A percentile compares a stretch with the other conserved stretches of the same genome.
Conservation (phyloP, 2,113 vertebrate species). For the Ceratotherium simum region DNA sequence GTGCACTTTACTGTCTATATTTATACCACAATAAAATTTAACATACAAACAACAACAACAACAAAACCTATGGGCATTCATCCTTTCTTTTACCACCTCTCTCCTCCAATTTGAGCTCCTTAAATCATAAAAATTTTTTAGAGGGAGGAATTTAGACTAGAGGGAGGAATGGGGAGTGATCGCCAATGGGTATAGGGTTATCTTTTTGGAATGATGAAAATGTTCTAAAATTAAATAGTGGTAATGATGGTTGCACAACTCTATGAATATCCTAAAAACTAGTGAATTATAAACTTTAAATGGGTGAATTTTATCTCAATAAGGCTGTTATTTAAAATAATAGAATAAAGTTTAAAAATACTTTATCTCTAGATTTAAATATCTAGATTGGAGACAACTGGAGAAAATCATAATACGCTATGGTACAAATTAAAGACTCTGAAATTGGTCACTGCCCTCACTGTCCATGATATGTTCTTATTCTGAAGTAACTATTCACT, state of each 20-base stretch:
- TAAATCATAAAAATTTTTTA: neutral
- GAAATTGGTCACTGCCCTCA: neutral
- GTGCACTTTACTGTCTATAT: neutral
- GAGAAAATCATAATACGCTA: neutral
- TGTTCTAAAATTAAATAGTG: slow-evolving; percentile 33
- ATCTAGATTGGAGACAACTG: neutral
- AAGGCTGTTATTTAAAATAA: neutral
- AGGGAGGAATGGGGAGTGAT: neutral
- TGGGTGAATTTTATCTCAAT: neutral
- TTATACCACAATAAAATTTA: slow-evolving; percentile 21
- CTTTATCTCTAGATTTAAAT: slow-evolving; percentile 21
- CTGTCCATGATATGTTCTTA: neutral
- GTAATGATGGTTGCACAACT: neutral
- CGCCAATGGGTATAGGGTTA: neutral
- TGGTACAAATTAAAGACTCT: slow-evolving; percentile 42
- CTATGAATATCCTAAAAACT: slow-evolving; percentile 8
- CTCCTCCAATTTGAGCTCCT: neutral
- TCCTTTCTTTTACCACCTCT: neutral
- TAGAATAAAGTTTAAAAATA: neutral
- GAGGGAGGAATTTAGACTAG: neutral
- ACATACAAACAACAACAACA: neutral
- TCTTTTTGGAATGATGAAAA: slow-evolving; percentile 17
- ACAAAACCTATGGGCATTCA: neutral
- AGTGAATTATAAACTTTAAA: neutral
- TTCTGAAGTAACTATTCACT: slow-evolving; percentile 14